Base-by-base conservation (phyloP, 2,113 vertebrate species). In the Cettia cetti region DNA sequence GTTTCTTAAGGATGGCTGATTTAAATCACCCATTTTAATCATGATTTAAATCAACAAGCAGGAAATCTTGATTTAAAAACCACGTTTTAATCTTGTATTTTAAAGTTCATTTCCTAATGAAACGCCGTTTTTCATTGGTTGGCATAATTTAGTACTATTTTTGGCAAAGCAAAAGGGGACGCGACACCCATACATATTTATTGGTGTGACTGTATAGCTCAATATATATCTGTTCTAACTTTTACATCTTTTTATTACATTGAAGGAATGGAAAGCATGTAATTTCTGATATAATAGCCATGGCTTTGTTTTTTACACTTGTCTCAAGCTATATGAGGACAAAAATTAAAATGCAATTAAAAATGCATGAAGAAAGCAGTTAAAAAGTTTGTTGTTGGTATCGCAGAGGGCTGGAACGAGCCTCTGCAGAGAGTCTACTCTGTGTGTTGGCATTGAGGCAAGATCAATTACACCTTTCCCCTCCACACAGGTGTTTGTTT, bases 101-200 rank as follows among this genome's bases (percentile, higher is more conserved):
- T 92, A 95, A 96, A 96, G 95, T 95, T 97, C 95, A 96, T 79
- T 97, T 95, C 96, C 84, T 97, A 97, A 96, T 96, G 95, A 96
- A 97, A 95, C 83, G 16, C n/a, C 60, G 81, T 9, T 89, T 89
- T 90, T 79, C 86, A 97, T 95, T 97, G 95, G 96, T 82, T 97
- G 96, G 89, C 84, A 95, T 96, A 97, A 97, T 96, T 96, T 89
- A 61, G 95, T 82, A 13, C 94, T 96, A 97, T 97, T 95, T 96
- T 95, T 96, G 96, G 95, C 81, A 61, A 89, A 94, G 96, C 86
- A 86, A 68, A 87, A 92, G 70, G 89, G 91, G 91, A 96, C 12
- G 89, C 42, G 77, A 79, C 92, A 75, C 61, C 95, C 95, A 96
- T 97, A 45, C 96, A 95, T 94, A 96, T 96, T 94, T 95, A 95